Conservation (phyloP, 2,797 vertebrate species). For the Sebastes iracundus region DNA sequence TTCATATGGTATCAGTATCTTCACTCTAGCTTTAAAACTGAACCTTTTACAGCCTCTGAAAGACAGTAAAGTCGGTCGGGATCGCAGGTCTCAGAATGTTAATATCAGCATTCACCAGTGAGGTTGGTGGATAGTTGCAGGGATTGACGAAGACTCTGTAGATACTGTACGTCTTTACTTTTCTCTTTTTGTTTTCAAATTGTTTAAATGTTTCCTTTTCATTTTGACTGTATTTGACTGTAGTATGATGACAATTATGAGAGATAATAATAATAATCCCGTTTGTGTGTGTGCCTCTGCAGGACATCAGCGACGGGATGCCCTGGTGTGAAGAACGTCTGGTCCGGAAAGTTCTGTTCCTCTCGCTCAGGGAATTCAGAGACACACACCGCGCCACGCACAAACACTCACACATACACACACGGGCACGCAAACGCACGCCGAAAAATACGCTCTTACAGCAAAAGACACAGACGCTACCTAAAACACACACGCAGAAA, state of each 20-base stretch:
- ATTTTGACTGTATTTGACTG: background rate
- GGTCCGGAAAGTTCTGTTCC: constrained; percentile 92
- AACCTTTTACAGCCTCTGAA: too few species aligned
- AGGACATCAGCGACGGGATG: constrained; percentile 94
- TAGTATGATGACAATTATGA: too few species aligned
- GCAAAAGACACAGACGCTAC: background rate
- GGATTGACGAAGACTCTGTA: background rate
- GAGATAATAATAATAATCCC: too few species aligned
- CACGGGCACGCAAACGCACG: background rate
- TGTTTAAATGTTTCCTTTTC: background rate
- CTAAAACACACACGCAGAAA: background rate
- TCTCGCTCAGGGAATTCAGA: constrained; percentile 93
- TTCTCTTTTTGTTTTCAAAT: background rate
- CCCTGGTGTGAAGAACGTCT: constrained; percentile 93
- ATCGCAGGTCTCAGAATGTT: too few species aligned
- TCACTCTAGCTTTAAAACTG: too few species aligned
- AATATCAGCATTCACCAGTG: too few species aligned
- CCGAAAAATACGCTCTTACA: background rate
- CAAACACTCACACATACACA: constrained; percentile 32
- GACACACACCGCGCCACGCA: constrained; percentile 79
- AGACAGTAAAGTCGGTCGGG: too few species aligned
- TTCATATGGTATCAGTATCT: too few species aligned
- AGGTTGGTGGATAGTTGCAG: too few species aligned
- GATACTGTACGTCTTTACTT: background rate
- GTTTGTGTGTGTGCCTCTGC: constrained; percentile 15